Evolutionary conservation across 2,113 vertebrate genomes (phyloP), one percentile per base, ranked within the genome.

Genomic region (Coreoperca whiteheadi): DNA sequence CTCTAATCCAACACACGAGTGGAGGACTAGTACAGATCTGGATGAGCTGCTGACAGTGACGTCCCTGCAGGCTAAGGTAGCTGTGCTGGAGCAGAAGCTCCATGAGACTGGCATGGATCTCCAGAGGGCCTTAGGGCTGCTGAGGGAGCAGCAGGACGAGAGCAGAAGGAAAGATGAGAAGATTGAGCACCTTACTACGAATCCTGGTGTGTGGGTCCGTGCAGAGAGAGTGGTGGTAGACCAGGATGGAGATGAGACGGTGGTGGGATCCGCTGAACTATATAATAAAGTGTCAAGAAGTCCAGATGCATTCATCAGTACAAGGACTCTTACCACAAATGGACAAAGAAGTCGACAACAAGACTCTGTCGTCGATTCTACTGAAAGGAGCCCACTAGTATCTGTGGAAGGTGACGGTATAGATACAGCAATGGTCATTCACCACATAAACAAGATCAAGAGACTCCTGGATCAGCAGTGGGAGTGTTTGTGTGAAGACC

Each of bases 381-480:
- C 48, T 18, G 73, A 50, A 20, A 59, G 25, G 5, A 30, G 21
- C 32, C 6, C 66, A 25, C 51, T 9, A 21, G 59, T 48, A 28
- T 46, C 73, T 61, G 50, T 32, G 30, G 82, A 67, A 34, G 20
- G 43, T 51, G 95, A 93, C 32, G 93, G 94, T 16, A 85, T 95
- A 0, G 93, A 96, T n/a, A 60, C 81, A 34, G 53, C 67, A 0
- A 71, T 34, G 67, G 83, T 82, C 0, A 20, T 85, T 63, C 96
- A 96, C 15, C 97, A 98, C 0, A 95, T 99, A 2, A 95, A 94
- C 70, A 97, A 95, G 93, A 97, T 99, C 87, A 96, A 97, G 89
- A 94, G 94, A 70, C 97, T 99, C 15, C 90, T 99, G 74, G 95
- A 98, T 79, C 95, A 99, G 89, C 98, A 99, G 92, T 99, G 98